A percentile compares a stretch with the other conserved stretches of the same genome.
These are phyloP conservation scores for Dione juno DNA, from an alignment of 2,888 invertebrate genomes.

Conservation along the genomic window DNA sequence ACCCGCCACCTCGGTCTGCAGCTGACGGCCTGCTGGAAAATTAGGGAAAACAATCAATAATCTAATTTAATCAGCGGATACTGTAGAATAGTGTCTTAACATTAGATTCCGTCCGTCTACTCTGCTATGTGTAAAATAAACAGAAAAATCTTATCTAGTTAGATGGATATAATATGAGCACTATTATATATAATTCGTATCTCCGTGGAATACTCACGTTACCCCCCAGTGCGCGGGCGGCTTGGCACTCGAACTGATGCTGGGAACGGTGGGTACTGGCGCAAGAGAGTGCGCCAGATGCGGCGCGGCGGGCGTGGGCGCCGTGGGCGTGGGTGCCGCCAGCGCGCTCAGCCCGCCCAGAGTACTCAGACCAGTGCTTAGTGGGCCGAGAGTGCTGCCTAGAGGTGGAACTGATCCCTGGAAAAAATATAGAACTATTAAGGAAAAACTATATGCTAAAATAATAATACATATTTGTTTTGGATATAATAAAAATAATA, in stretches of 20 bases:
- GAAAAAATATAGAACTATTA: not conserved
- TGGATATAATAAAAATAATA: no score
- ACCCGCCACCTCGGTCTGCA: conserved; percentile 81
- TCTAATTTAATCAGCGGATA: not conserved
- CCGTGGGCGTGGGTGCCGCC: conserved; percentile 75
- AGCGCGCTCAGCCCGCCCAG: conserved; percentile 65
- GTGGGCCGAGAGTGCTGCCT: conserved; percentile 62
- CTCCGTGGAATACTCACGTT: conserved; percentile 72
- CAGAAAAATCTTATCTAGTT: no score
- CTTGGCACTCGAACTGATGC: conserved; percentile 78
- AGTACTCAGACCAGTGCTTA: conserved; percentile 55
- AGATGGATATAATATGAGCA: not conserved
- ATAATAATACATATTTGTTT: not conserved
- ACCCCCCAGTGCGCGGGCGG: conserved; percentile 82
- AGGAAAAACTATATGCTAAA: no score
- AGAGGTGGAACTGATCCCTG: conserved; percentile 56
- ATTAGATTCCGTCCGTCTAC: no score
- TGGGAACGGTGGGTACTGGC: conserved; percentile 79
- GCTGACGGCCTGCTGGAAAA: conserved; percentile 73
- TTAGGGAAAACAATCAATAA: conserved; percentile 23
- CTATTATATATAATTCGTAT: not conserved
- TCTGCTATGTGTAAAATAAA: no score
- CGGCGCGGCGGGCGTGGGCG: conserved; percentile 68
- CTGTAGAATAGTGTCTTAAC: no score
- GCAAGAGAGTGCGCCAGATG: conserved; percentile 79